Evolutionary conservation across 1,140 invertebrate species (phyloP), one percentile per base, ranked within the genome.

Genomic region (Tetraneura akinire): DNA sequence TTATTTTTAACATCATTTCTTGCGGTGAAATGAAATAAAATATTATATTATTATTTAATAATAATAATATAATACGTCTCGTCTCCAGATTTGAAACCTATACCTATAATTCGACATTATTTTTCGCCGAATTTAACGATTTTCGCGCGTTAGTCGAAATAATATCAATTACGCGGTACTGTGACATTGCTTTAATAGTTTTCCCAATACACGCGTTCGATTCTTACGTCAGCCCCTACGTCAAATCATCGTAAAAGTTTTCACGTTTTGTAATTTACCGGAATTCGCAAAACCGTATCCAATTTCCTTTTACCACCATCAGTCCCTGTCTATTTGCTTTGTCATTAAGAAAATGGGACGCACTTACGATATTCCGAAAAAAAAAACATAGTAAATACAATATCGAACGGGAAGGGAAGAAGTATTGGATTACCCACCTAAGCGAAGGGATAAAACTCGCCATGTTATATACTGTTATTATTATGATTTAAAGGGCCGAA

Each of bases 241-340:
- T 4, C 64, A 45, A 70, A 70, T 18, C 23, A 70, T 70, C 45
- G 45, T 70, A 70, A 70, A 49, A 29, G 6, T 70, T 26, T 2
- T 47, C 1, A 5, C 11, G 8, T 3, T 4, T 29, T n/a, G n/a
- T 45, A 66, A 42, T 49, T 49, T 42, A 16, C 23, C 18, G 5
- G 6, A 66, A 53, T n/a, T 14, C 51, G 14, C 10, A 53, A 53
- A 18, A 42, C 11, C n/a, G 10, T 49, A 49, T 70, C 45, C 18
- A 5, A 70, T 49, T 70, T 70, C 66, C 37, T 29, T 23, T 70
- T 29, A 1, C 4, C 8, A 1, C 4, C 8, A 14, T 18, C 23
- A 0, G 11, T 4, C n/a, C 21, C 4, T 14, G 0, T 16, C 18
- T 68, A 23, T 68, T 68, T 45, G 11, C 13, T 45, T 10, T 21